These are phyloP conservation scores for Trigoniulus corallinus DNA, from an alignment of 1,140 invertebrate genomes.

Conservation along the genomic window DNA sequence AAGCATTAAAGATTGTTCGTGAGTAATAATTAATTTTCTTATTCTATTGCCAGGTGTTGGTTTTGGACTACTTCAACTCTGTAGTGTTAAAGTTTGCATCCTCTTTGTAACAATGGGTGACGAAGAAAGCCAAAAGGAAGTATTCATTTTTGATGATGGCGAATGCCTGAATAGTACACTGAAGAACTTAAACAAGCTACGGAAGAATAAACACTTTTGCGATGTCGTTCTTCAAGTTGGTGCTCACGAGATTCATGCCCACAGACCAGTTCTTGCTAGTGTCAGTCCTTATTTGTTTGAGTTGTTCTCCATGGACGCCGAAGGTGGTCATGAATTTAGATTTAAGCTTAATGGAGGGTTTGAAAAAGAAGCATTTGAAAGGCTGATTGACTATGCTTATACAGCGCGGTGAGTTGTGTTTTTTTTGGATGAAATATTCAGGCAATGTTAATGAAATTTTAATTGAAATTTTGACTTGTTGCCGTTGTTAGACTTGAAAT, in stretches of 20 bases:
- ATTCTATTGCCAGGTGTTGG: too few species aligned
- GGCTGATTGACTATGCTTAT: slow-evolving; percentile 63
- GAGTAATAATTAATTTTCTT: too few species aligned
- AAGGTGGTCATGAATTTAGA: slow-evolving; percentile 13
- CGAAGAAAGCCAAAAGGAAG: neutral
- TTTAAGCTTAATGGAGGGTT: slow-evolving; percentile 51
- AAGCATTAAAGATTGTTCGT: too few species aligned
- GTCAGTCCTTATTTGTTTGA: slow-evolving; percentile 60
- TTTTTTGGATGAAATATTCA: too few species aligned
- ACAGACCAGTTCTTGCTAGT: slow-evolving; percentile 54
- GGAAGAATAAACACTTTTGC: slow-evolving; percentile 57
- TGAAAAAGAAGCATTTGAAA: slow-evolving; percentile 46
- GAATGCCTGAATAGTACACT: slow-evolving; percentile 37
- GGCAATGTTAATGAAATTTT: slow-evolving; percentile 22
- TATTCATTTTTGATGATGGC: slow-evolving; percentile 30
- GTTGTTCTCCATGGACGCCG: slow-evolving; percentile 44
- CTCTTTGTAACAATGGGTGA: neutral
- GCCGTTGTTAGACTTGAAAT: slow-evolving; percentile 33
- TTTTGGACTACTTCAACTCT: too few species aligned
- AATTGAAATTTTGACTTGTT: neutral
- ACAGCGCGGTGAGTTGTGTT: slow-evolving; percentile 44
- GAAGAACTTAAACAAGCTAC: slow-evolving; percentile 48
- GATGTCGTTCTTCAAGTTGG: slow-evolving; percentile 57
- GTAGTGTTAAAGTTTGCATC: too few species aligned
- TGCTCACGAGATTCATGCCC: slow-evolving; percentile 52